Conservation (phyloP, 1,140 invertebrate species). For the Macrosteles quadrilineatus region DNA sequence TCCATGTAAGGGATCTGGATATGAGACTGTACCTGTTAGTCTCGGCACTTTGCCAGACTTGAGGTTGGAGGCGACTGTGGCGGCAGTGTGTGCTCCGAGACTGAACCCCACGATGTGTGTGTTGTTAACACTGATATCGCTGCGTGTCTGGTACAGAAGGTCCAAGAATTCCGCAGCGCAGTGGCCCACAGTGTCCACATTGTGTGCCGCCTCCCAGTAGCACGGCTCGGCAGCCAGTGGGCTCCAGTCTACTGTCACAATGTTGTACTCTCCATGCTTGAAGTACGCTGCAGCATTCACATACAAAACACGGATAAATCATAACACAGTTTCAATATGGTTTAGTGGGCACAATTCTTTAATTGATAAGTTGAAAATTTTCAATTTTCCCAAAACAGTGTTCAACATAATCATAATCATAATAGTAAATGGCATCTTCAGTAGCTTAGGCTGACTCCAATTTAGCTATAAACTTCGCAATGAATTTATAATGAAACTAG, state of each 20-base stretch:
- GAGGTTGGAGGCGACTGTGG: constrained; percentile 59
- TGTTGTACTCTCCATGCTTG: constrained; percentile 57
- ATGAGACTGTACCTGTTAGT: no score
- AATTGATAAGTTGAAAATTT: no score
- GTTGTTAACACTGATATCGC: constrained; percentile 46
- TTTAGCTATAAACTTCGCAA: no score
- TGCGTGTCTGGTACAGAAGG: constrained; percentile 47
- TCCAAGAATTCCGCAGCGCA: constrained; percentile 51
- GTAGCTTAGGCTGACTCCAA: no score
- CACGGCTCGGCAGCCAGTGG: constrained; percentile 60
- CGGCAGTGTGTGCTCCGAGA: constrained; percentile 72
- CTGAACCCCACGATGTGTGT: constrained; percentile 77
- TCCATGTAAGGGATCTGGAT: no score
- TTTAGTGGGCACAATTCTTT: no score
- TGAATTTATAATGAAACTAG: no score
- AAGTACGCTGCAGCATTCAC: constrained; percentile 55
- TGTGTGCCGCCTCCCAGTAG: constrained; percentile 58
- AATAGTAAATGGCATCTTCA: no score
- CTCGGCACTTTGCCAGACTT: constrained; percentile 42
- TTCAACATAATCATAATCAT: no score
- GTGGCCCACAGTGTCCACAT: constrained; percentile 57
- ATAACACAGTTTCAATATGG: no score
- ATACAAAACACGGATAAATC: no score
- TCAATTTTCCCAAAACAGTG: no score
- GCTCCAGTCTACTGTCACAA: constrained; percentile 64